Base-by-base conservation (phyloP, 2,888 invertebrate species). In the Flexamia atlantica region DNA sequence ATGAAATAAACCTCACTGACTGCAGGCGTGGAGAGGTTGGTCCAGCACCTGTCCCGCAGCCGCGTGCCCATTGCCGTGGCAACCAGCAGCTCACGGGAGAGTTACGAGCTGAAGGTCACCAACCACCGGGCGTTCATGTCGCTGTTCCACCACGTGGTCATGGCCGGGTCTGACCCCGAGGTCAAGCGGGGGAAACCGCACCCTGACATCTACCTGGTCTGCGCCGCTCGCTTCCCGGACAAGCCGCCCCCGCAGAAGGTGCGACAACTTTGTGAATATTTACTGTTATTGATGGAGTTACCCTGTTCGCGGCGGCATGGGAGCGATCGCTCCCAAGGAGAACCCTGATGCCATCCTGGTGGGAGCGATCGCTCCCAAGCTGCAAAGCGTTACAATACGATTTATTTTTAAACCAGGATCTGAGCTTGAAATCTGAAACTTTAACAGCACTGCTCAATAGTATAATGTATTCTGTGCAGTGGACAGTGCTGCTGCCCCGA, bases 201-300 rank as follows among this genome's bases (percentile, higher is more conserved):
- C 82, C 98, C 98, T 0, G 97, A 98, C 89, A 95, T 97, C 86
- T 98, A 97, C 89, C 89, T 95, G n/a, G 93, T 97, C 0, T 94
- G 95, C 83, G 96, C 96, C 0, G 90, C 91, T 0, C 91, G 97
- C 85, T 97, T 97, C 89, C 90, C 92, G 0, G 94, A 94, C 85
- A 92, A 92, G 86, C 95, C 95, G 9, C 89, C 91, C 9, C 92
- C 94, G 9, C 91, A 91, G 85, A 91, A 93, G 90, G 93, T 93
- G n/a, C n/a, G n/a, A n/a, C n/a, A n/a, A n/a, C n/a, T n/a, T 53
- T 7, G 53, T 17, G n/a, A 17, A 14, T 12, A 53, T 14, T 7
- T n/a, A n/a, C n/a, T n/a, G n/a, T n/a, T n/a, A n/a, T n/a, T n/a
- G n/a, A n/a, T n/a, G n/a, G n/a, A n/a, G n/a, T n/a, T n/a, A n/a